Evolutionary conservation across 2,113 vertebrate species (phyloP).

Genomic region (Lagenorhynchus albirostris): DNA sequence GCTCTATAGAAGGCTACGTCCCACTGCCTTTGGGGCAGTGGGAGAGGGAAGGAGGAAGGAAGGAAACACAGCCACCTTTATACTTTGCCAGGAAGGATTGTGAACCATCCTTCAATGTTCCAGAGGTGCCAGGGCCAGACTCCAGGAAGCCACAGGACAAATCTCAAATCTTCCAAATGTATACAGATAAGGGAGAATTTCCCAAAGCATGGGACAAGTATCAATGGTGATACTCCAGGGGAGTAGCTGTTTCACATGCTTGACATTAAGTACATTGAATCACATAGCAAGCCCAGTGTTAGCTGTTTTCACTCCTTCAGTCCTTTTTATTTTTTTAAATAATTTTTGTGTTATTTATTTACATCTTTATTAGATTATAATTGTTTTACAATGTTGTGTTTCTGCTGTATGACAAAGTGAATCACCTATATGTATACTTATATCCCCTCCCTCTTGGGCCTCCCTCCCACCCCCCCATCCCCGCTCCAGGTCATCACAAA

Average conservation of each 20-base stretch:
- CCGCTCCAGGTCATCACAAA: too few relatives aligned
- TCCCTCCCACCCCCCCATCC: too few relatives aligned
- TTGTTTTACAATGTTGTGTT: too few relatives aligned
- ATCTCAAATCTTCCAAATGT: not conserved
- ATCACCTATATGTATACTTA: too few relatives aligned
- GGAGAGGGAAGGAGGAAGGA: rapidly evolving
- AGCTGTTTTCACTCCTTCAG: not conserved
- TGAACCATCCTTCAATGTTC: not conserved
- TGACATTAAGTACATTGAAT: not conserved
- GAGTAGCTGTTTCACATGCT: not conserved
- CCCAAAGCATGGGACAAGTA: not conserved
- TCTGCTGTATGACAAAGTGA: too few relatives aligned
- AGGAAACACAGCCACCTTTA: not conserved
- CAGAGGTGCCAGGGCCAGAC: not conserved
- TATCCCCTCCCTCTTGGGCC: too few relatives aligned
- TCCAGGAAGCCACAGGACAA: not conserved
- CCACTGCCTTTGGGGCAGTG: not conserved
- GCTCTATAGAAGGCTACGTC: not conserved
- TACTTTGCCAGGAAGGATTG: not conserved
- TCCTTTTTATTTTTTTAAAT: too few relatives aligned
- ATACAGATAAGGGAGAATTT: not conserved
- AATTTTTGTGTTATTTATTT: too few relatives aligned
- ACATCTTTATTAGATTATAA: too few relatives aligned
- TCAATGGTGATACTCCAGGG: not conserved
- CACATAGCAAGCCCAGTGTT: not conserved